phyloP scores from a whole-genome alignment of 1,140 invertebrate species.

The Pteromalus puparum region DNA sequence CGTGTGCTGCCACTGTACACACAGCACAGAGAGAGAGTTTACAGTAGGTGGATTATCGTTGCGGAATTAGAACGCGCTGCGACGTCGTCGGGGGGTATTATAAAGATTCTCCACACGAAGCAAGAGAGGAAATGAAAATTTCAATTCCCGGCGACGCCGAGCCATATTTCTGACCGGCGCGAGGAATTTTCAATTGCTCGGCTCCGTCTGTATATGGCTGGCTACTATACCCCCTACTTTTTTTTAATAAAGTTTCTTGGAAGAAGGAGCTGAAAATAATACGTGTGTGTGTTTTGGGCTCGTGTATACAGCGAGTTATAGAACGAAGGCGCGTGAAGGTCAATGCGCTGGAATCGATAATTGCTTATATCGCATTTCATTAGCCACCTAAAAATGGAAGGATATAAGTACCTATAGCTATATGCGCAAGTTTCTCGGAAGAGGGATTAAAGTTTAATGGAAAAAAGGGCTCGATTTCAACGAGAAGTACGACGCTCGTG shows the following conservation, averaged over 20 bases:
- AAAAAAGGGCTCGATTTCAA: too few species aligned
- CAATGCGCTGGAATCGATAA: not conserved
- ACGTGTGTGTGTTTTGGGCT: not conserved
- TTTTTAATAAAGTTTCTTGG: constrained; percentile 1
- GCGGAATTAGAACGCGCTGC: too few species aligned
- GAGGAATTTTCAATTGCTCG: not conserved
- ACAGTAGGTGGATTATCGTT: too few species aligned
- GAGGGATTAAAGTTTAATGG: too few species aligned
- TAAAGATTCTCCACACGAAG: not conserved
- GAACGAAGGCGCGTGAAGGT: not conserved
- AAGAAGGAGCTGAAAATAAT: too few species aligned
- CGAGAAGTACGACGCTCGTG: too few species aligned
- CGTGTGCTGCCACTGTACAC: too few species aligned
- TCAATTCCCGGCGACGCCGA: not conserved
- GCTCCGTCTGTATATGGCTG: too few species aligned
- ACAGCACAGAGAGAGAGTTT: too few species aligned
- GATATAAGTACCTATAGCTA: too few species aligned
- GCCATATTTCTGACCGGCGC: not conserved
- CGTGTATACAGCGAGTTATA: not conserved
- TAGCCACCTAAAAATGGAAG: not conserved
- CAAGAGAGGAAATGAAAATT: not conserved
- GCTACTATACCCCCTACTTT: not conserved
- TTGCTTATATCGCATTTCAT: not conserved
- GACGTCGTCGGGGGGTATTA: not conserved
- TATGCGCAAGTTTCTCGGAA: too few species aligned